phyloP scores from a whole-genome alignment of 2,888 invertebrate genomes.

The Hydrotaea diabolus region DNA sequence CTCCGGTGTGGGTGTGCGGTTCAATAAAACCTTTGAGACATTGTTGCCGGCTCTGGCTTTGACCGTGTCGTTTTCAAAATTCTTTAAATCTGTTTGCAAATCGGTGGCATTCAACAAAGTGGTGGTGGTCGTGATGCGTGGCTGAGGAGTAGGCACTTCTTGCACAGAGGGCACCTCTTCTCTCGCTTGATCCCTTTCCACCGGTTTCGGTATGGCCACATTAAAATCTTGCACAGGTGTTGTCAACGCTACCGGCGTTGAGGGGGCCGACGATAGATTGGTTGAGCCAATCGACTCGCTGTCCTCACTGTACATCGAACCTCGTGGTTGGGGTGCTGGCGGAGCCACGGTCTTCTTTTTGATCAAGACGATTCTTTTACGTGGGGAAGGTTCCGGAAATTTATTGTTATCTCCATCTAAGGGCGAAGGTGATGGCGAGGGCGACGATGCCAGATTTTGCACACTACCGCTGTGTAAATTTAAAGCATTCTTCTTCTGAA shows the following conservation, averaged over 20 bases:
- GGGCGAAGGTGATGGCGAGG: neutral
- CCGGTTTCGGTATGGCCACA: neutral
- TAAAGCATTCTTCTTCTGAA: constrained; percentile 73
- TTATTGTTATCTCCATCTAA: constrained; percentile 5
- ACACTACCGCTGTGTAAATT: constrained; percentile 67
- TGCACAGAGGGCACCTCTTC: neutral
- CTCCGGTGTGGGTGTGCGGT: constrained; percentile 78
- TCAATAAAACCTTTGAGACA: constrained; percentile 77
- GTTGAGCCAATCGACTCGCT: constrained; percentile 72
- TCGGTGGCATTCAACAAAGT: constrained; percentile 63
- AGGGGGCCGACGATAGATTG: constrained; percentile 69
- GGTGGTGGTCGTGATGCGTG: constrained; percentile 71
- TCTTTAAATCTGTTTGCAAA: constrained; percentile 44
- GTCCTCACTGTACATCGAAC: constrained; percentile 67
- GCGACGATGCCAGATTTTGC: constrained; percentile 53
- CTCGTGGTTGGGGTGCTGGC: constrained; percentile 77
- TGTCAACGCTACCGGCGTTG: constrained; percentile 28
- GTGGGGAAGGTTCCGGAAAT: constrained; percentile 78
- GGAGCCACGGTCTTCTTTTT: constrained; percentile 77
- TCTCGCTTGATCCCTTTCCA: neutral
- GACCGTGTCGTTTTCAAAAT: constrained; percentile 25
- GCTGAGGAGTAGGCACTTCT: constrained; percentile 74
- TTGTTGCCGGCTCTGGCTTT: constrained; percentile 68
- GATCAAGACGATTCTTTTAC: constrained; percentile 74
- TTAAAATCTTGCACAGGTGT: constrained; percentile 12